Evolutionary conservation across 2,113 vertebrate species (phyloP), one percentile per base, ranked within the genome.

Genomic region (Struthidea cinerea): DNA sequence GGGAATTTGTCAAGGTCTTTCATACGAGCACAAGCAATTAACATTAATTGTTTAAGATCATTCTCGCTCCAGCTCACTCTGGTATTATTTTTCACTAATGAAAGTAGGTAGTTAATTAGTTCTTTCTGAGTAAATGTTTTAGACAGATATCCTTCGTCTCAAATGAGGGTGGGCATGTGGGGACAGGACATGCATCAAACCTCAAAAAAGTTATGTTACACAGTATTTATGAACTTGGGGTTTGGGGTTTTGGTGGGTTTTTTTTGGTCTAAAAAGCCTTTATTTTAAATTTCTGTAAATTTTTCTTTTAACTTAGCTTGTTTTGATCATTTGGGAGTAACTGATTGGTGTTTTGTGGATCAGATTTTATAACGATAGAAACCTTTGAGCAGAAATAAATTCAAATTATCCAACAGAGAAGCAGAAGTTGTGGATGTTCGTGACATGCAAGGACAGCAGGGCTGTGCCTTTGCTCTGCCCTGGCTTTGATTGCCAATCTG

Each of bases 1-100:
- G 44, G 64, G 77, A 67, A 80, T 68, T 90, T 69, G 74, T 82
- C 85, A 93, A 85, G 79, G 89, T 93, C 94, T 90, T 90, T 76
- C 44, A 35, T 86, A 76, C 67, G 80, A 64, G 86, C 57, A 35
- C 41, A 50, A 76, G 65, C 42, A 87, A 93, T 96, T 92, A 87
- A 63, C 52, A 47, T 75, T 39, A 94, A 82, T 92, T 56, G 75
- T 68, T 89, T 63, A 76, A 83, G 92, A 94, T 89, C 71, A 56
- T 41, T 68, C 68, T 61, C 27, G 26, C 49, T 93, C 80, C 63
- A 68, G 84, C 90, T 94, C 77, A 61, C 33, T 47, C 73, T 41
- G 73, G 33, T 73, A 17, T 88, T 92, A 79, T 90, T 82, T 84
- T 76, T 79, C 53, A n/a, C 79, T 90, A 88, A 93, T 90, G 94